Base-by-base conservation (phyloP, 53 echinoderm and acorn worm genomes). In the Mesocentrotus franciscanus region DNA sequence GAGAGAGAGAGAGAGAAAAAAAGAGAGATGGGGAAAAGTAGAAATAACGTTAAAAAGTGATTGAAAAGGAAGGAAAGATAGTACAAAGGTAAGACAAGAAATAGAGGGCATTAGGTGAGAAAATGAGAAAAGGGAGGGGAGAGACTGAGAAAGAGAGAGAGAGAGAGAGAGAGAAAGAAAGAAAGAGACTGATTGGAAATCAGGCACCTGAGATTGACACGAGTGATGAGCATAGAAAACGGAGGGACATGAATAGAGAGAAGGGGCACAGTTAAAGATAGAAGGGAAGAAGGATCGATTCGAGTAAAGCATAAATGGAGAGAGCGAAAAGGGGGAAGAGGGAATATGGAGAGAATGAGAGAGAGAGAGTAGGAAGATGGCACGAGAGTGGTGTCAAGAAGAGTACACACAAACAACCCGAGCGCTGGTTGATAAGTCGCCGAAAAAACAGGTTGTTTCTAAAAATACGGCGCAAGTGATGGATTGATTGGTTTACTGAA, bases 381-480 rank as follows among this genome's bases (percentile, higher is more conserved):
- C 34, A 91, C 81, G 64, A 66, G 20, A 66, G 66, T 33, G 66
- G 22, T 64, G 91, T 91, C 91, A 20, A 62, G 57, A 61, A 20
- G 66, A 30, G 91, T 91, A 35, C 33, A 91, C 64, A 91, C 91
- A 91, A 90, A 91, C 91, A 91, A 62, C 32, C 87, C 30, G 18
- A 91, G 91, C 64, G 66, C 91, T 62, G 20, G 91, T 36, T 66
- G 91, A 66, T 66, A 91, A 91, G 62, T 91, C 91, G 91, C 35
- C 91, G 66, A 66, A 91, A 91, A 91, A 91, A 91, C 91, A 91
- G 66, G 91, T 91, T 91, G 91, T 91, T 91, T 91, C 91, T 91
- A 91, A 91, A 91, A 91, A 91, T 91, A 91, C 91, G 64, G 91
- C 64, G 6, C 66, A 58, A 91, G 62, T 91, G 91, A 91, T 91